Conservation (phyloP, 2,888 invertebrate genomes). For the Coenonympha arcania region DNA sequence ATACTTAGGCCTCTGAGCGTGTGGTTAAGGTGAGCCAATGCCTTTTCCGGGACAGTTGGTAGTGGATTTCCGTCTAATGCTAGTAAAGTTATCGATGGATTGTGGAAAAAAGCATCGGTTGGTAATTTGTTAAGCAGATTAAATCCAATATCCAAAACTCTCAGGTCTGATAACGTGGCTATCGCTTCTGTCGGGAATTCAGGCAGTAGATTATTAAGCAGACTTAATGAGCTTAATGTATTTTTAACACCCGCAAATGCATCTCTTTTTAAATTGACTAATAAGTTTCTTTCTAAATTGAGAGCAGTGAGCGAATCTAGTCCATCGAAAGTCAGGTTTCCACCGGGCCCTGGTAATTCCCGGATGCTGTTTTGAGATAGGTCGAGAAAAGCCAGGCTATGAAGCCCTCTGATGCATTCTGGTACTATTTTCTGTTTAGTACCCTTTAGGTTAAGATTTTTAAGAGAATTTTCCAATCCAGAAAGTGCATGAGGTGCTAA, state of each 20-base stretch:
- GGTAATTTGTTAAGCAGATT: conserved; percentile 89
- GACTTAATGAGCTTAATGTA: conserved; percentile 88
- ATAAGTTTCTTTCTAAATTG: conserved; percentile 90
- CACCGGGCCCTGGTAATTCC: conserved; percentile 82
- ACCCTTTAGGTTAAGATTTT: conserved; percentile 92
- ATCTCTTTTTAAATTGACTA: conserved; percentile 82
- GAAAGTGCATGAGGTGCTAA: conserved; percentile 79
- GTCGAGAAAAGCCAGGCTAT: conserved; percentile 88
- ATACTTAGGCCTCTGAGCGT: conserved; percentile 89
- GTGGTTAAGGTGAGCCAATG: conserved; percentile 84
- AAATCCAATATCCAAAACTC: conserved; percentile 93
- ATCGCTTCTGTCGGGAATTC: conserved; percentile 90
- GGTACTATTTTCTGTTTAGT: conserved; percentile 87
- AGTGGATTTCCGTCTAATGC: conserved; percentile 94
- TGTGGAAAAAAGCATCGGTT: conserved; percentile 83
- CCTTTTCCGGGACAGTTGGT: conserved; percentile 85
- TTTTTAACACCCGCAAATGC: conserved; percentile 86
- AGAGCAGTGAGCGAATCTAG: conserved; percentile 87
- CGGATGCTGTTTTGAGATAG: conserved; percentile 90
- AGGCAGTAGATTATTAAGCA: conserved; percentile 89
- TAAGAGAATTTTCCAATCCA: conserved; percentile 86
- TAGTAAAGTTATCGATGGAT: conserved; percentile 87
- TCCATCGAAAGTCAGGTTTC: conserved; percentile 80
- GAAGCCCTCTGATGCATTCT: conserved; percentile 82
- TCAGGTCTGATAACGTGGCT: conserved; percentile 82